Conservation (phyloP, 1,140 invertebrate species). For the Euschistus heros region DNA sequence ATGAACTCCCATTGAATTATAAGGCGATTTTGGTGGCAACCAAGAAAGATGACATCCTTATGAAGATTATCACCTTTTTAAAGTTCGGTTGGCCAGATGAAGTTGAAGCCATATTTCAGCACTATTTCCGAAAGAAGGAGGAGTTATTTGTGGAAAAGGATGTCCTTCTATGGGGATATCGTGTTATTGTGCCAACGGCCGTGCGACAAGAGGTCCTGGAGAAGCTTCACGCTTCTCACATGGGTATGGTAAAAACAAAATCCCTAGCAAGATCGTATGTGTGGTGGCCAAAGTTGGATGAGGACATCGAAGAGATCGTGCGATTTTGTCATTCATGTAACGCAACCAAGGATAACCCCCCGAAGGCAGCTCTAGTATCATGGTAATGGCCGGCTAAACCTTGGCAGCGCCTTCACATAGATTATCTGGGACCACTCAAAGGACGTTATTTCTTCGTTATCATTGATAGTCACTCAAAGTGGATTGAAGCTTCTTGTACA, state of each 20-base stretch:
- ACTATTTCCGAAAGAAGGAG: neutral
- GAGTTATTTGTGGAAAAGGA: conserved; percentile 5
- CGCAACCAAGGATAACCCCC: too few relatives aligned
- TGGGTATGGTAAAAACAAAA: conserved; percentile 35
- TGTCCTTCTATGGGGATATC: conserved; percentile 15
- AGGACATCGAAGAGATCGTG: conserved; percentile 33
- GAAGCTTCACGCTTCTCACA: conserved; percentile 27
- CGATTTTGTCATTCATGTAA: too few relatives aligned
- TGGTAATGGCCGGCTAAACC: too few relatives aligned
- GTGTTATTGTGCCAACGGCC: conserved; percentile 32
- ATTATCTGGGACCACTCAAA: too few relatives aligned
- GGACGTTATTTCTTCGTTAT: too few relatives aligned
- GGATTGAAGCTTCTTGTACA: too few relatives aligned
- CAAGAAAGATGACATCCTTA: neutral
- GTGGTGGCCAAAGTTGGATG: conserved; percentile 35
- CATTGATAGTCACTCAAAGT: too few relatives aligned
- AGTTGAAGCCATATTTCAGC: neutral
- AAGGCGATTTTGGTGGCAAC: neutral
- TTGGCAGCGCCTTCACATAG: too few relatives aligned
- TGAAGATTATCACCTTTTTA: neutral
- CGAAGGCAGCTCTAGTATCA: too few relatives aligned
- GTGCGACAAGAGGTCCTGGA: conserved; percentile 32
- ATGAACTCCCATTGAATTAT: neutral
- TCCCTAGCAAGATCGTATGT: conserved; percentile 32
- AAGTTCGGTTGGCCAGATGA: neutral